A percentile compares a stretch with the other conserved stretches of the same genome.
These are phyloP conservation scores for Scyliorhinus canicula DNA, from an alignment of 2,797 vertebrate species.

Conservation along the genomic window DNA sequence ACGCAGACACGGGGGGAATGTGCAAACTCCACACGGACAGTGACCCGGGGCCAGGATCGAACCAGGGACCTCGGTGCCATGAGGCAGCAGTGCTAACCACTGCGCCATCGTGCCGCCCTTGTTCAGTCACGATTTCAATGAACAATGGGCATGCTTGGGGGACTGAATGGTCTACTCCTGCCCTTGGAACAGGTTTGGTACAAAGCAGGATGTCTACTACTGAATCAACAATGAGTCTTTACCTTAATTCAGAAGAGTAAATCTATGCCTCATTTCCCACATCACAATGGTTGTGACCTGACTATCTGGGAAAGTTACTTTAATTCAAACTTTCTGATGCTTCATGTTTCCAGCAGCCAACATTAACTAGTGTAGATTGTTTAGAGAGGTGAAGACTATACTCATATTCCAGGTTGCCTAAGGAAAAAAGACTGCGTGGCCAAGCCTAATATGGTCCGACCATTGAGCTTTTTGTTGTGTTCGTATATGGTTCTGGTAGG, in stretches of 20 bases:
- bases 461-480: background rate
- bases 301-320: background rate
- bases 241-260: background rate
- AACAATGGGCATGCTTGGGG: background rate
- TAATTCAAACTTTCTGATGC: background rate
- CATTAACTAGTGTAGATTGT: background rate
- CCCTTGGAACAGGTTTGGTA: background rate
- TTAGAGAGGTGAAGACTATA: background rate
- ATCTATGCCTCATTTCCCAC: background rate
- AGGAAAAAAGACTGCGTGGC: background rate
- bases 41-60: no score
- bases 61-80: no score
- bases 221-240: background rate
- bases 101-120: no score
- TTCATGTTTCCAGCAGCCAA: background rate
- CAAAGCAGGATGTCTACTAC: background rate
- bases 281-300: background rate
- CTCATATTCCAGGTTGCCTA: background rate
- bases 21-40: no score
- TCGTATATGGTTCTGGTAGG: no score
- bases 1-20: no score
- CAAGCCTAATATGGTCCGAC: background rate
- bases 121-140: background rate
- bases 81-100: no score
- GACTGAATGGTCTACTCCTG: background rate